These are phyloP conservation scores for Podargus strigoides DNA, from an alignment of 2,797 vertebrate genomes.

Conservation along the genomic window DNA sequence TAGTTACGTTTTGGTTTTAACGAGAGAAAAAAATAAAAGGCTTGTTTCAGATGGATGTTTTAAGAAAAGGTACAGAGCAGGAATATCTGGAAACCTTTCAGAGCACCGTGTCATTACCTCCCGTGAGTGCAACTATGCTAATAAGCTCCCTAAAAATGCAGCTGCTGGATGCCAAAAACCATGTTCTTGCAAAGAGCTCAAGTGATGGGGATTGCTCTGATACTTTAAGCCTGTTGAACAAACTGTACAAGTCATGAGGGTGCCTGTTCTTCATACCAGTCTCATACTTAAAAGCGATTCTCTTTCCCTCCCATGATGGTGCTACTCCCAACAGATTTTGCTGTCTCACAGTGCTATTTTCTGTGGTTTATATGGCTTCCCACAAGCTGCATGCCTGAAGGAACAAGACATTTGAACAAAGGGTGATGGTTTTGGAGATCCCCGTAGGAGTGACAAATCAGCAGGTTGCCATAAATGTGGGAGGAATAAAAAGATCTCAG, in stretches of 20 bases:
- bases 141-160: conserved; percentile 32
- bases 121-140: neutral
- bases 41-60: neutral
- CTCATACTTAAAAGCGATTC: neutral
- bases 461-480: neutral
- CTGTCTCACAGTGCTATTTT: neutral
- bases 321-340: neutral
- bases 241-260: neutral
- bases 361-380: neutral
- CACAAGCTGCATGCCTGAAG: neutral
- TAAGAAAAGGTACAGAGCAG: neutral
- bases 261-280: neutral
- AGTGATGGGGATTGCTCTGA: conserved; percentile 6
- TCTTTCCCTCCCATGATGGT: neutral
- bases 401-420: neutral
- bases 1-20: neutral
- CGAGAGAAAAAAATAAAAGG: neutral
- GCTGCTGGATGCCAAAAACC: neutral
- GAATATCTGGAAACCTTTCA: neutral
- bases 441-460: neutral
- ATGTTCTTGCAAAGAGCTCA: conserved; percentile 2
- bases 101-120: neutral
- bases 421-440: neutral
- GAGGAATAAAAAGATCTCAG: neutral
- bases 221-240: conserved; percentile 14